Base-by-base conservation (phyloP, 2,113 vertebrate genomes). In the Microtus montanus region DNA sequence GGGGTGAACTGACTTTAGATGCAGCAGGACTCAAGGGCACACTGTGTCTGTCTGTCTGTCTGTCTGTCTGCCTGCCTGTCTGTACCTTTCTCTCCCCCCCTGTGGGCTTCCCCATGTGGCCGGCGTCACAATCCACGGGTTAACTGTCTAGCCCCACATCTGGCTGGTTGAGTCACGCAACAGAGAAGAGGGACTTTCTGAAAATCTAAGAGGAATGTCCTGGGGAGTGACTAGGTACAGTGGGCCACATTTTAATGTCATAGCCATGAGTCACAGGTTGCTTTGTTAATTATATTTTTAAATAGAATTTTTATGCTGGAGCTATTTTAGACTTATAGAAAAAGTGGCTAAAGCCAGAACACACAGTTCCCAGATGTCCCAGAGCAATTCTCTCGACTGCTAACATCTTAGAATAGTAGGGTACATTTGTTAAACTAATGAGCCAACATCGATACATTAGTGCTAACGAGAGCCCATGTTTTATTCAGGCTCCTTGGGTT, bases 51-150 rank as follows among this genome's bases (percentile, higher is more conserved):
- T 63, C 38, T 38, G 41, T 61, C 15, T 2, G 3, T 63, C 47
- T 38, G 35, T 38, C 20, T 2, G 3, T 63, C 47, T 38, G 35
- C 35, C 20, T 2, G 3, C 54, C 47, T 38, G 35, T 71, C 47
- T 85, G n/a, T 24, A 13, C 4, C 9, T 58, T 2, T 28, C 13
- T 24, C 5, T 15, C 33, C 33, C 1, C 0, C 0, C 0, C 35
- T 9, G 2, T 12, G 71, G 11, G 4, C 38, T 28, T 64, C 38
- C 63, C 61, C 15, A 17, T 0, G 26, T 28, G 73, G 52, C 38
- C 30, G 1, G 38, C 2, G 4, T 17, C 22, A 0, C 0, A 7
- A n/a, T 54, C 85, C 41, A 66, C 77, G 17, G 70, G 22, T 9
- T 14, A 85, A 63, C 30, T 75, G 30, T 1, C 26, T 49, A 6